Base-by-base conservation (phyloP, 2,797 vertebrate species). In the Lepilemur ruficaudatus region DNA sequence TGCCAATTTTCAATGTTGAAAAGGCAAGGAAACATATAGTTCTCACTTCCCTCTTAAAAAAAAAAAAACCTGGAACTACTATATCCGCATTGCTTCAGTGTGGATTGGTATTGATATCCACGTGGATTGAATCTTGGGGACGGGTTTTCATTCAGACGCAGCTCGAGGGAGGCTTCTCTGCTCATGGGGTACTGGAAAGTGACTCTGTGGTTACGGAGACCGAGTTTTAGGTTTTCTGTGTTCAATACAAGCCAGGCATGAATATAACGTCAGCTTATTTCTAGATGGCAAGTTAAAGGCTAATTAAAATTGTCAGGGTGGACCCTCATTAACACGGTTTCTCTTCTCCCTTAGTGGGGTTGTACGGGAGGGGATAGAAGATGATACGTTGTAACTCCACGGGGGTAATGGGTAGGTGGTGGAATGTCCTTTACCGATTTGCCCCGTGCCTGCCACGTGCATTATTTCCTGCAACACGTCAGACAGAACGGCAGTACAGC, bases 401-500 rank as follows among this genome's bases (percentile, higher is more conserved):
- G 4, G 69, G 20, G 1, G 7, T 30, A n/a, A 35, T 7, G 28
- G 20, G 3, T 22, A 55, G 0, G 4, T 4, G 17, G 14, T 7
- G 12, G 30, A 1, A 22, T 2, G 32, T 35, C 61, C 15, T 67
- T 43, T 23, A 7, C 59, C 75, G 2, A 5, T 32, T 9, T 20
- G 7, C 10, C 10, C 22, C 2, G 8, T 65, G 15, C 25, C 48
- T 12, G 14, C 2, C 86, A 22, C 11, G 0, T 7, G 4, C 13
- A 2, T 30, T 30, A 28, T 72, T 59, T 46, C 25, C 6, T 32
- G 4, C 30, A 38, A 41, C 25, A 32, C 25, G 11, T 13, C 5
- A 1, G 6, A 23, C 18, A 23, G n/a, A 32, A 17, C 0, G 0
- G 35, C 3, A 35, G 25, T 7, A 13, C 2, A 12, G 25, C 15